Evolutionary conservation across 1,140 invertebrate genomes (phyloP).

Genomic region (Pachyrhynchus sulphureomaculatus): DNA sequence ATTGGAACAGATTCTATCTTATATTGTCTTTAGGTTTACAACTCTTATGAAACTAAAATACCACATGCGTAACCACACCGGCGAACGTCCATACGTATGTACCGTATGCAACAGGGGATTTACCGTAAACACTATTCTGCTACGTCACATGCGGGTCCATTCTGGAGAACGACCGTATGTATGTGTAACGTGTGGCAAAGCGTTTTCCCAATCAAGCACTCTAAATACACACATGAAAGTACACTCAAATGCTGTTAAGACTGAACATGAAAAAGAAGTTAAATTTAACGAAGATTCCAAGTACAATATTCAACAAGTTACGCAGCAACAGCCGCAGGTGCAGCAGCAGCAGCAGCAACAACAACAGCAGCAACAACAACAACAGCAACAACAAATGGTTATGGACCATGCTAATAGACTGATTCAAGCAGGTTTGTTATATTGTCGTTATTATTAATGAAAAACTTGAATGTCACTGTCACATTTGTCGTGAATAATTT

Average conservation of each 20-base stretch:
- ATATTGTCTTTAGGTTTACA: constrained; percentile 49
- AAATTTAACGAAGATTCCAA: constrained; percentile 26
- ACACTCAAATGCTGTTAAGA: constrained; percentile 41
- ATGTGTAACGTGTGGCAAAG: constrained; percentile 59
- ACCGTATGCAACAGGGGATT: constrained; percentile 61
- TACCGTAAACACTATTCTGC: constrained; percentile 54
- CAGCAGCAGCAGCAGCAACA: constrained; percentile 9
- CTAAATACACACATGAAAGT: constrained; percentile 51
- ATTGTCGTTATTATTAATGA: constrained; percentile 32
- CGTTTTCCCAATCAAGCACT: constrained; percentile 51
- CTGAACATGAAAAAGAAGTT: constrained; percentile 38
- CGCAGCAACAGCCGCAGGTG: neutral
- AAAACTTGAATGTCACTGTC: no score
- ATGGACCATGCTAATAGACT: constrained; percentile 25
- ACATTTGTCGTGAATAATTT: no score
- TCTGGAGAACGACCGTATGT: constrained; percentile 62
- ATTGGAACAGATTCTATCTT: no score
- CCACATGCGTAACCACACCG: constrained; percentile 63
- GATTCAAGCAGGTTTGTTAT: constrained; percentile 21
- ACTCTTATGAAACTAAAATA: constrained; percentile 56
- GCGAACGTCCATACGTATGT: constrained; percentile 66
- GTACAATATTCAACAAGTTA: neutral
- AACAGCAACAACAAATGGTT: constrained; percentile 28
- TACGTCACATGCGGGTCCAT: constrained; percentile 53
- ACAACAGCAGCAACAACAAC: constrained; percentile 27